Evolutionary conservation across 2,113 vertebrate genomes (phyloP), one percentile per base, ranked within the genome.

Genomic region (Nothoprocta perdicaria): DNA sequence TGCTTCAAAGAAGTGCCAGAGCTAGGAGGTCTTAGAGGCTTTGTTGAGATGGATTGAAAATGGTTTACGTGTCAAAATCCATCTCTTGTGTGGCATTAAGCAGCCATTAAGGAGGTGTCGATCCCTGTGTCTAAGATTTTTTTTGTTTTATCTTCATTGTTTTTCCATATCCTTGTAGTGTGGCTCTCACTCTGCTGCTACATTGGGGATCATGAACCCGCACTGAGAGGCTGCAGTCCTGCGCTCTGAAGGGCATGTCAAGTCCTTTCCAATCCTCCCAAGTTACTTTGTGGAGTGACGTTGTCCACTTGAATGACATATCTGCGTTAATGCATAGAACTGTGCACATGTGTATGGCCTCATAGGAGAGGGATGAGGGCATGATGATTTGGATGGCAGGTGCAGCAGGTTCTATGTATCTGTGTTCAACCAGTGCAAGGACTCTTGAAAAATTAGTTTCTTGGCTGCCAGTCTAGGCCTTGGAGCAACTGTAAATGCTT

Each of bases 131-230:
- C 40, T 23, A 29, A 35, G 53, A 79, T 12, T 15, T 1, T 2
- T 18, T 58, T 53, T 46, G 35, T 38, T 38, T 38, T 38, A 38
- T 38, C 35, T 55, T 2, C 3, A 14, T 1, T 2, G 12, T 58
- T 55, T 48, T 57, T 2, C 5, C 48, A 57, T 18, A 62, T 40
- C 13, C 24, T 82, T 38, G 35, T 38, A 38, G 35, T 38, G 35
- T 38, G 35, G 35, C 78, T 93, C 87, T 85, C 86, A 55, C 27
- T 2, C 45, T 84, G 58, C 58, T 89, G 96, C 87, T 80, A 18
- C 33, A 46, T 35, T 62, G 24, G 50, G 53, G 81, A 77, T 74
- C 81, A 82, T 93, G 95, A 95, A 94, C 3, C 58, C 22, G 84
- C 2, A 24, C 63, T 45, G 46, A 40, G 63, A 31, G 53, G 84